These are phyloP conservation scores for Lepus timidus DNA, from an alignment of 2,113 vertebrate species.

Conservation along the genomic window DNA sequence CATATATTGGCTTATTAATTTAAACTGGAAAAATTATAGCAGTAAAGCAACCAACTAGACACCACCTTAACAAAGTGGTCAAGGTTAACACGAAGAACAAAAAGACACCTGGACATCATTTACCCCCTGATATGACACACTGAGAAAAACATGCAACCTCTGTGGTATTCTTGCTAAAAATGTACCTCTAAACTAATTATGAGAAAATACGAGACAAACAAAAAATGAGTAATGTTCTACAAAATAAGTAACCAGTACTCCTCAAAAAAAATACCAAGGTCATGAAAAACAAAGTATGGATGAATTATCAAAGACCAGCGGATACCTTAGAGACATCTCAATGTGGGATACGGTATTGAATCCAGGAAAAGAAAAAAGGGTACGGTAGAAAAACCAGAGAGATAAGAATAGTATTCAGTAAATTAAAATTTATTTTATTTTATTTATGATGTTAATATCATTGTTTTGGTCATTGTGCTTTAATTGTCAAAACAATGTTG, in stretches of 20 bases:
- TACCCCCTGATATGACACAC: not conserved
- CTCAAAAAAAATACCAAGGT: not conserved
- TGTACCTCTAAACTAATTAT: not conserved
- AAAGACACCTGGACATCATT: not conserved
- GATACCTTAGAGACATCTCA: not conserved
- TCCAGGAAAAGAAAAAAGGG: not conserved
- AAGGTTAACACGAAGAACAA: not conserved
- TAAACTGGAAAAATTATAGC: not conserved
- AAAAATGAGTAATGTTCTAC: not conserved
- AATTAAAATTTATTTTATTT: not conserved
- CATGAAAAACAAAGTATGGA: not conserved
- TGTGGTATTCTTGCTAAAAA: not conserved
- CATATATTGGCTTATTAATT: not conserved
- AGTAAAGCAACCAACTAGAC: not conserved
- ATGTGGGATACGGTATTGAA: not conserved
- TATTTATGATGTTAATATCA: not conserved
- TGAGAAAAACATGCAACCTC: not conserved
- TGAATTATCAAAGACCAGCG: not conserved
- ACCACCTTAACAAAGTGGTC: not conserved
- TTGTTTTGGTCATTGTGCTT: not conserved
- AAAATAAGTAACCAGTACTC: constrained; percentile 8
- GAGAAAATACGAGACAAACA: constrained; percentile 19
- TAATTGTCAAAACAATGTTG: not conserved
- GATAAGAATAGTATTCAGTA: not conserved
- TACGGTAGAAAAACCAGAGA: not conserved